A percentile compares a stretch with the other conserved stretches of the same genome.
These are phyloP conservation scores for Augiades crinisus DNA, from an alignment of 2,888 invertebrate genomes.

Conservation along the genomic window DNA sequence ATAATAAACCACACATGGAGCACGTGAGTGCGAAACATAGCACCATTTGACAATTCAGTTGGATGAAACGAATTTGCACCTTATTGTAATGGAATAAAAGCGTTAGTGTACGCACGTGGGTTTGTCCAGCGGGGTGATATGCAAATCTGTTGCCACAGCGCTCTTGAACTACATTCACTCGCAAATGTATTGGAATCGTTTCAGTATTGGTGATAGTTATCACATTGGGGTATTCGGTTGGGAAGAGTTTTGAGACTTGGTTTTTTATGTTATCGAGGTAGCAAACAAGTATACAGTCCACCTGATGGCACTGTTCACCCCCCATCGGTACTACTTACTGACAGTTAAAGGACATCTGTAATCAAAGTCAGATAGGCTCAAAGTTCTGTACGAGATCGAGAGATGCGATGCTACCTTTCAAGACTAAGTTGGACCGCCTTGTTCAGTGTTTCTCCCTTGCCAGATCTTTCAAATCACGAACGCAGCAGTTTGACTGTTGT, in stretches of 20 bases:
- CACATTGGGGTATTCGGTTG: constrained; percentile 33
- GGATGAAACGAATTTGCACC: constrained; percentile 33
- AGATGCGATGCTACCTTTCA: too few species aligned
- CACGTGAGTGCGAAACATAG: constrained; percentile 20
- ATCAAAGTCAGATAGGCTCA: too few species aligned
- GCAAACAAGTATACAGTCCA: too few species aligned
- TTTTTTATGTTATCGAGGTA: too few species aligned
- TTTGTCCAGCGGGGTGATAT: constrained; percentile 37
- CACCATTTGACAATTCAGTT: constrained; percentile 21
- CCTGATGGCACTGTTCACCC: too few species aligned
- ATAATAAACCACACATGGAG: constrained; percentile 25
- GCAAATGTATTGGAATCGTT: constrained; percentile 51
- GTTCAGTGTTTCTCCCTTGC: too few species aligned
- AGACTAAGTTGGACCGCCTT: too few species aligned
- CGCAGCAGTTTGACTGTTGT: too few species aligned
- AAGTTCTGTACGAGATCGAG: too few species aligned
- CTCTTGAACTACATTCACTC: constrained; percentile 63
- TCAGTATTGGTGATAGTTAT: constrained; percentile 42
- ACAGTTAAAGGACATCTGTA: too few species aligned
- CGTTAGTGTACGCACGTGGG: constrained; percentile 8
- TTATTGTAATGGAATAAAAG: constrained; percentile 33
- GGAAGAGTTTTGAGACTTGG: constrained; percentile 4
- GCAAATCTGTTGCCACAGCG: constrained; percentile 58
- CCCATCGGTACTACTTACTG: too few species aligned
- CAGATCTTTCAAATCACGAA: too few species aligned